These are phyloP conservation scores for Nannobrachium achirus DNA, from an alignment of 2,113 vertebrate species.

Conservation along the genomic window DNA sequence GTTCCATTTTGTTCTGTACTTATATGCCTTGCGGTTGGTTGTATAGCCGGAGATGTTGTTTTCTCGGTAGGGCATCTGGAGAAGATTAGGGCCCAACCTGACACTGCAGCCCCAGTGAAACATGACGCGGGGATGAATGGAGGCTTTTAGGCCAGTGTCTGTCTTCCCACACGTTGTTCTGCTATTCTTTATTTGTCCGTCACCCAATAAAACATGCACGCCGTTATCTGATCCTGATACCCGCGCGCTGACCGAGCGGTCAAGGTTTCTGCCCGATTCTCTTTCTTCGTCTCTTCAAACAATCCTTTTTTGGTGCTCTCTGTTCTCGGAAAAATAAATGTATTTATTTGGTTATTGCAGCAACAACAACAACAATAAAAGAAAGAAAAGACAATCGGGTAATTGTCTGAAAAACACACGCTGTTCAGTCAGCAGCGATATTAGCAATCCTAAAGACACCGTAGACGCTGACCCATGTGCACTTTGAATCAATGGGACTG, in stretches of 20 bases:
- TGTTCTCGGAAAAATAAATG: neutral
- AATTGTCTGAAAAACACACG: constrained; percentile 11
- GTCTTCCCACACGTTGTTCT: constrained; percentile 70
- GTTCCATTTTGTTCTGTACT: constrained; percentile 12
- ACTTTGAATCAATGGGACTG: constrained; percentile 7
- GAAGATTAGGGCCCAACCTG: constrained; percentile 72
- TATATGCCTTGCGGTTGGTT: neutral
- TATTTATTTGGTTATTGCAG: neutral
- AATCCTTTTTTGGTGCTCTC: constrained; percentile 18
- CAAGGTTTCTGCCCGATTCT: constrained; percentile 25
- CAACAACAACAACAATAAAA: neutral
- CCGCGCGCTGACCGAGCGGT: constrained; percentile 30
- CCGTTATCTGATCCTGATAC: constrained; percentile 66
- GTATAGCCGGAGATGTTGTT: constrained; percentile 38
- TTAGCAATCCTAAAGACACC: constrained; percentile 38
- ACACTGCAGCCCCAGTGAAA: constrained; percentile 71
- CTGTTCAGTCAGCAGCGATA: neutral
- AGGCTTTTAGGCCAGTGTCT: constrained; percentile 66
- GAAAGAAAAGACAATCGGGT: neutral
- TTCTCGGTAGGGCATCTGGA: constrained; percentile 73
- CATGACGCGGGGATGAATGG: constrained; percentile 76
- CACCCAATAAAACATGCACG: constrained; percentile 73
- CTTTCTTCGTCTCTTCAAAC: constrained; percentile 8
- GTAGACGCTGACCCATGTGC: constrained; percentile 1
- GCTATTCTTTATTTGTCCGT: constrained; percentile 77